A percentile compares a stretch with the other conserved stretches of the same genome.
Conservation (phyloP, 2,797 vertebrate species). For the Tangara arthus region DNA sequence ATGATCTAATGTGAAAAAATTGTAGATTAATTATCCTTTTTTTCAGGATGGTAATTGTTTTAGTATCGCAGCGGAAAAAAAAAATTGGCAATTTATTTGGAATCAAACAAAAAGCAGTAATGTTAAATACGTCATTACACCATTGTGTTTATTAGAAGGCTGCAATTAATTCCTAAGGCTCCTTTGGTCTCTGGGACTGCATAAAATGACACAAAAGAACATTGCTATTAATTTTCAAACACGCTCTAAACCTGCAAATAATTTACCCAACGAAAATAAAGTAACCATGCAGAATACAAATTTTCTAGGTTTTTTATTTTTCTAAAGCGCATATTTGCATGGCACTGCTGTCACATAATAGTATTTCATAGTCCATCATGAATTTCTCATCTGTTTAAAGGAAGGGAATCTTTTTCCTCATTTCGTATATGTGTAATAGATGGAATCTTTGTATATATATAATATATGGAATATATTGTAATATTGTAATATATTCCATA, state of each 20-base stretch:
- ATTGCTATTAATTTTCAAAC: slow-evolving; percentile 58
- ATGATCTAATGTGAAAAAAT: slow-evolving; percentile 90
- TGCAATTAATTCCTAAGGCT: slow-evolving; percentile 79
- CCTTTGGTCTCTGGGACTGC: slow-evolving; percentile 62
- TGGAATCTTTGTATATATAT: too few species aligned
- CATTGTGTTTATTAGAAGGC: slow-evolving; percentile 80
- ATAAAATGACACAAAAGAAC: slow-evolving; percentile 73
- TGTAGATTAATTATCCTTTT: slow-evolving; percentile 91
- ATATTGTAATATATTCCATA: background rate
- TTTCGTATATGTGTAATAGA: background rate
- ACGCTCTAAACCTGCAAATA: slow-evolving; percentile 39
- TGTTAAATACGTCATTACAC: slow-evolving; percentile 79
- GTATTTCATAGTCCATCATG: background rate
- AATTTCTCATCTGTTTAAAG: background rate
- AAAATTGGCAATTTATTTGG: slow-evolving; percentile 86
- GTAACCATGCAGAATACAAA: background rate
- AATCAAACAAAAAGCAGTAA: slow-evolving; percentile 79
- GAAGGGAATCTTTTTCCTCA: background rate
- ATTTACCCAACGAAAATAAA: background rate
- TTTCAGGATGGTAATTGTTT: slow-evolving; percentile 88
- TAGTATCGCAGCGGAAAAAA: slow-evolving; percentile 76
- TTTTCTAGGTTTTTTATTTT: background rate
- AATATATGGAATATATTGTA: background rate
- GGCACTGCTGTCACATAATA: background rate
- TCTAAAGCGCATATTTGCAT: background rate